Base-by-base conservation (phyloP, 2,797 vertebrate genomes). In the Ambastaia sidthimunki region DNA sequence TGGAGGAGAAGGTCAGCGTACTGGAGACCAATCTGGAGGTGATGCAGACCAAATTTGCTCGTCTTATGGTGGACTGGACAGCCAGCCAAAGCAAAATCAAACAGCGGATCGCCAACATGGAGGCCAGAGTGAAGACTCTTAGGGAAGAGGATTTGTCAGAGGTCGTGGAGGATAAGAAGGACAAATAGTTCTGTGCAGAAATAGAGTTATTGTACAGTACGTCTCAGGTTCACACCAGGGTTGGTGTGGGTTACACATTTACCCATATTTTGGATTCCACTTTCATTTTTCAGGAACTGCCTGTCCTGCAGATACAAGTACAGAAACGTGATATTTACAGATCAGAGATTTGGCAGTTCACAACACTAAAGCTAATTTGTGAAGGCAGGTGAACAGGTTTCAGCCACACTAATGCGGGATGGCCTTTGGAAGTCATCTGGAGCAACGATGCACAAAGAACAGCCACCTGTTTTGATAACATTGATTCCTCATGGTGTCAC, bases 101-200 rank as follows among this genome's bases (percentile, higher is more conserved):
- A 82, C 96, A 97, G 84, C 93, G 96, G 81, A 94, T 99, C 85
- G 86, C 55, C 67, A 95, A 93, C 63, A 88, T 99, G 82, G 95
- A 97, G 62, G 95, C 91, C 71, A 86, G 92, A 88, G 90, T 95
- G 71, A 92, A 88, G 86, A 91, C 73, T 25, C 87, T 92, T 34
- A 68, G 67, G 25, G 60, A 63, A 63, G 78, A 86, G 11, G 74
- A 86, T 76, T 71, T 82, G 15, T 67, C 76, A 4, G 76, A 85
- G 55, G 83, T 67, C 72, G 87, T 88, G 54, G 80, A 88, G 59
- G 86, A 85, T 77, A 87, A 87, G 70, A 86, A 89, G 7, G 34
- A 90, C 50, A 55, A 80, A 78, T 85, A 82, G 63, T 54, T 48
- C 4, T 3, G 37, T 25, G n/a, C 5, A 55, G 50, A 65, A 71